Percentiles rank a stretch among this genome's conserved stretches.
phyloP scores from a whole-genome alignment of 2,888 invertebrate genomes.

The Sinodicranocentrus sp. region DNA sequence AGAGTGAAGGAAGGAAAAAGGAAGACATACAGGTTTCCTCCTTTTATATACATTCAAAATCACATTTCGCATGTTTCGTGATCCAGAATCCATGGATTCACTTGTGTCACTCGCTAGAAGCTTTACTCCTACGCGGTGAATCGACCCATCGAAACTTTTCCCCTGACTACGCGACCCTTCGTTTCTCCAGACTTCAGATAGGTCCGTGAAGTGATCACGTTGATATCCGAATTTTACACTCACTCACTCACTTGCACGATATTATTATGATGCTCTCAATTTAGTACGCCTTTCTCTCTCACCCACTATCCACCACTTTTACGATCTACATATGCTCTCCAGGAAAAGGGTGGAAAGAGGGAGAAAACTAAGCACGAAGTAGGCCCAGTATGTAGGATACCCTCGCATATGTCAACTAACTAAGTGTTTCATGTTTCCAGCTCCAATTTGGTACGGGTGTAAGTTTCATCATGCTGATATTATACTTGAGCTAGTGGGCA shows the following conservation, averaged over 20 bases:
- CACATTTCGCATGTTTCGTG: slow-evolving; percentile 53
- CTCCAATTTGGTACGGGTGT: slow-evolving; percentile 60
- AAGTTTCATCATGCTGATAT: slow-evolving; percentile 56
- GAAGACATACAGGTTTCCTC: slow-evolving; percentile 45
- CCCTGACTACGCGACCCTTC: slow-evolving; percentile 32
- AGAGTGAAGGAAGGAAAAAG: slow-evolving; percentile 16
- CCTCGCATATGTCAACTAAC: slow-evolving; percentile 62
- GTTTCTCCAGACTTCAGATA: slow-evolving; percentile 22
- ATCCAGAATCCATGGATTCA: slow-evolving; percentile 50
- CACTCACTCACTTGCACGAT: slow-evolving; percentile 41
- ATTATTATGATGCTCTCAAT: slow-evolving; percentile 51
- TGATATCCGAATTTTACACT: slow-evolving; percentile 65
- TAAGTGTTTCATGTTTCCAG: slow-evolving; percentile 64
- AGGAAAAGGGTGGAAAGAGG: slow-evolving; percentile 58
- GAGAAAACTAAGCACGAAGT: slow-evolving; percentile 27
- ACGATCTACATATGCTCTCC: slow-evolving; percentile 46
- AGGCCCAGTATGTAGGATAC: neutral
- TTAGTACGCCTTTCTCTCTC: slow-evolving; percentile 39
- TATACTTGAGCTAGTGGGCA: slow-evolving; percentile 52
- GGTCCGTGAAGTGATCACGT: slow-evolving; percentile 25
- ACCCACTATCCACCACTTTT: neutral
- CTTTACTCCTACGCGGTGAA: slow-evolving; percentile 37
- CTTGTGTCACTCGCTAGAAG: slow-evolving; percentile 27
- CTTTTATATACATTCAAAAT: slow-evolving; percentile 21
- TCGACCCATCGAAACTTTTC: slow-evolving; percentile 47